Percentiles rank a stretch among this genome's conserved stretches.
Conservation (phyloP, 37 sponge, comb jelly and placozoan genomes). For the Oscarella lobularis region DNA sequence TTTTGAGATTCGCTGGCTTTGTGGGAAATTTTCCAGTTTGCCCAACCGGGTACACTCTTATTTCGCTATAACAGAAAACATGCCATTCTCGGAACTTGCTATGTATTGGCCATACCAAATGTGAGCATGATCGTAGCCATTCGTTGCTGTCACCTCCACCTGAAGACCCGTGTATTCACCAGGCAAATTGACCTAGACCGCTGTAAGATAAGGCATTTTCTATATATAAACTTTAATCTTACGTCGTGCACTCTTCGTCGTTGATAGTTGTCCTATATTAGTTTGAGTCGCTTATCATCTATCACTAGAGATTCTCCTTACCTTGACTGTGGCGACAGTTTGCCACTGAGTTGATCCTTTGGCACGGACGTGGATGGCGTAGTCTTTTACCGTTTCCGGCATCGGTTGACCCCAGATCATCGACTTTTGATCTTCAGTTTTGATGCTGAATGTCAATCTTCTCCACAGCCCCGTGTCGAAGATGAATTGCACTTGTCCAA, state of each 20-base stretch:
- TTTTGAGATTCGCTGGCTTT: neutral
- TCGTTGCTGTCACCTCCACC: neutral
- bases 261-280: neutral
- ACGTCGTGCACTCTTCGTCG: neutral
- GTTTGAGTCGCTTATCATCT: too few relatives aligned
- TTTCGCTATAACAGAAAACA: neutral
- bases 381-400: neutral
- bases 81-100: neutral
- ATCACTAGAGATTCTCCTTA: too few relatives aligned
- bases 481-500: neutral
- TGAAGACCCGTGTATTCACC: neutral
- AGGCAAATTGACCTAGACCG: neutral
- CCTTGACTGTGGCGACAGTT: neutral
- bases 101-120: neutral
- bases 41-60: neutral
- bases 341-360: neutral
- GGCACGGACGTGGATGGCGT: neutral
- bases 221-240: too few relatives aligned
- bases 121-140: neutral
- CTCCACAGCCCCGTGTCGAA: neutral
- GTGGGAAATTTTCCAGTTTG: neutral
- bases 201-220: too few relatives aligned
- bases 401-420: slow-evolving; percentile 1
- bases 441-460: neutral
- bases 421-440: neutral